Conservation (phyloP, 2,797 vertebrate genomes). For the Aselliscus stoliczkanus region DNA sequence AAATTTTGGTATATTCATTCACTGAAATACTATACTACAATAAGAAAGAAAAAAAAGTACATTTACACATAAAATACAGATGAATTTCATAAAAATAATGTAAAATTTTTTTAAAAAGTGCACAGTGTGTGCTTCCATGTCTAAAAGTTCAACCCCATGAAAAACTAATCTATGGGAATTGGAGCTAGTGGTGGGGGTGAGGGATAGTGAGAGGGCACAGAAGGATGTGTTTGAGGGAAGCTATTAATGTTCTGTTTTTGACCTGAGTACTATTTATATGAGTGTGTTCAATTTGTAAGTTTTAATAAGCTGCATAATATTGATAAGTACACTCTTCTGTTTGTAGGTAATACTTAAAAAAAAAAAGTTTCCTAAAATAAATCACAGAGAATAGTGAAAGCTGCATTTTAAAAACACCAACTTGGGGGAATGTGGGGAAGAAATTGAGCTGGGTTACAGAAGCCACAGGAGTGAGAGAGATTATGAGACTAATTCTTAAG, state of each 20-base stretch:
- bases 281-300: background rate
- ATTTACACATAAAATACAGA: background rate
- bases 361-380: background rate
- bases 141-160: background rate
- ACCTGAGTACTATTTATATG: background rate
- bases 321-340: background rate
- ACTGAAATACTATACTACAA: background rate
- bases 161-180: background rate
- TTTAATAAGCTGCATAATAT: background rate
- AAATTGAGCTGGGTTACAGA: background rate
- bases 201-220: background rate
- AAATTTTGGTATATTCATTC: background rate
- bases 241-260: background rate
- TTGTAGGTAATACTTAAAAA: background rate
- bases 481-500: background rate
- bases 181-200: accelerated
- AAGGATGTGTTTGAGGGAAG: background rate
- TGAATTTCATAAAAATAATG: background rate
- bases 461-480: background rate
- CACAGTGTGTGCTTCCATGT: background rate
- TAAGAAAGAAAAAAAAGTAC: background rate
- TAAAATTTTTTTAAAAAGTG: too few species aligned
- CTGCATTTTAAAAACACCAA: background rate
- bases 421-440: background rate
- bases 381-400: background rate